Evolutionary conservation across 2,113 vertebrate genomes (phyloP).

Genomic region (Barbus barbus): DNA sequence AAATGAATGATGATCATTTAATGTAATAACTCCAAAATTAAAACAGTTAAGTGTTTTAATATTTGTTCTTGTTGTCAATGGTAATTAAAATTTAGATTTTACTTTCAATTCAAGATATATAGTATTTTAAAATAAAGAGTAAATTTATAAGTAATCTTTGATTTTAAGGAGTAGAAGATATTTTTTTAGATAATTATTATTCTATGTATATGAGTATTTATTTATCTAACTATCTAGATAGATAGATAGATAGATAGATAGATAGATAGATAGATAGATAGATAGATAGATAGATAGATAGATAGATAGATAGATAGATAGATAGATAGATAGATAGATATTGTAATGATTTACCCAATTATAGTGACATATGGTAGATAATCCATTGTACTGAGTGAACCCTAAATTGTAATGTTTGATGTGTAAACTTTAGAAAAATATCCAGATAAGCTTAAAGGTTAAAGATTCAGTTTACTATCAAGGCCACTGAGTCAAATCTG

Average conservation of each 20-base stretch:
- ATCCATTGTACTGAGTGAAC: not conserved
- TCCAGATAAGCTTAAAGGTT: not conserved
- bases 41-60: not conserved
- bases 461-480: not conserved
- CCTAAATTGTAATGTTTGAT: conserved; percentile 1
- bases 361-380: not conserved
- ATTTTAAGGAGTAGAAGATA: too few relatives aligned
- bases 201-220: too few relatives aligned
- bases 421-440: not conserved
- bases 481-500: not conserved
- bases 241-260: too few relatives aligned
- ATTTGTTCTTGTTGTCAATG: too few relatives aligned
- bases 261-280: too few relatives aligned
- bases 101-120: not conserved
- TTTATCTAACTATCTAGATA: too few relatives aligned
- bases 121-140: too few relatives aligned
- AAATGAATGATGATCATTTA: not conserved
- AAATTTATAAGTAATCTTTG: too few relatives aligned
- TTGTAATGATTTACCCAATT: not conserved
- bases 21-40: not conserved
- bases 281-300: not conserved
- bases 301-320: too few relatives aligned
- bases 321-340: too few relatives aligned
- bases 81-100: too few relatives aligned
- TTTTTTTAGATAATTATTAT: too few relatives aligned